These are phyloP conservation scores for Columbina picui DNA, from an alignment of 2,113 vertebrate genomes.

Conservation along the genomic window DNA sequence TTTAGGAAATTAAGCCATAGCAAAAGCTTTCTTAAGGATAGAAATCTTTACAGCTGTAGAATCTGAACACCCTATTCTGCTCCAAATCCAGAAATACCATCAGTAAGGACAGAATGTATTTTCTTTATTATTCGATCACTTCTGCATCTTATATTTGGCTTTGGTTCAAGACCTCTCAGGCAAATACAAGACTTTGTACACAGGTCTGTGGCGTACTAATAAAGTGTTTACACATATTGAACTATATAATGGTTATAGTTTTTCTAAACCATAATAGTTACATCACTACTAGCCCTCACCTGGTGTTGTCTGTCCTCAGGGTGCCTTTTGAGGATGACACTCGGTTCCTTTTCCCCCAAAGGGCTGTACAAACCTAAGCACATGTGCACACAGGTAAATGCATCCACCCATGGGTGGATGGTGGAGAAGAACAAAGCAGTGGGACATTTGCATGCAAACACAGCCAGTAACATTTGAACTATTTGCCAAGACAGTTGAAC, in stretches of 20 bases:
- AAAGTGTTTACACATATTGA: not conserved
- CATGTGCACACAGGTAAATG: not conserved
- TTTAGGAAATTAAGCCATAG: conserved; percentile 7
- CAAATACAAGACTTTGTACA: not conserved
- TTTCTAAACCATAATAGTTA: not conserved
- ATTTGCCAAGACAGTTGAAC: not conserved
- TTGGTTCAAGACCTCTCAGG: not conserved
- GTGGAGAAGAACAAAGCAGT: not conserved
- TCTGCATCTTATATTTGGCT: not conserved
- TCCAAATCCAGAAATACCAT: not conserved
- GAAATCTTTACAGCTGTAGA: not conserved
- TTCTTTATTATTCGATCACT: not conserved
- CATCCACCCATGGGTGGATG: rapidly evolving
- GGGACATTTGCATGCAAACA: not conserved
- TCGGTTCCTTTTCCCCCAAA: not conserved
- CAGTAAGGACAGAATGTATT: not conserved
- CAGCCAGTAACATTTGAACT: not conserved
- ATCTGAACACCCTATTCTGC: not conserved
- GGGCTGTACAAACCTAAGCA: not conserved
- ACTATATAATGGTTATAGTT: rapidly evolving
- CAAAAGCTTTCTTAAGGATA: not conserved
- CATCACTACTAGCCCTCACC: not conserved
- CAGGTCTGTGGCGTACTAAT: not conserved
- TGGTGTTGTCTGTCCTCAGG: not conserved
- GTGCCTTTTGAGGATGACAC: not conserved